Conservation (phyloP, 2,797 vertebrate species). For the Brachyalestes nurse region DNA sequence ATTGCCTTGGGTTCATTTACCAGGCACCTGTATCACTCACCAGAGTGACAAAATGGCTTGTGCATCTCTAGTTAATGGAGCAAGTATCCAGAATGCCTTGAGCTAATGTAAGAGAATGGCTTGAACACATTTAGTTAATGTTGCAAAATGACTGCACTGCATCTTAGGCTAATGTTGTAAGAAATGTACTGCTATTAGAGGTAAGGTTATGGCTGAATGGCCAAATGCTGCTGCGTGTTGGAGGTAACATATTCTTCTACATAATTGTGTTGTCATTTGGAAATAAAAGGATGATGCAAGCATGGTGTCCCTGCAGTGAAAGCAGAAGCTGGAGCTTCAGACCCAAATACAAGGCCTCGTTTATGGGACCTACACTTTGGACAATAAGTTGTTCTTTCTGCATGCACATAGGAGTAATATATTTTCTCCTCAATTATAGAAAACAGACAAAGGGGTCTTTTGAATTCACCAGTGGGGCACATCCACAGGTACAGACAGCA, state of each 20-base stretch:
- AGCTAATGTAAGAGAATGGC: slow-evolving; percentile 3
- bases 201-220: background rate
- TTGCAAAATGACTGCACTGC: background rate
- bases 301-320: slow-evolving; percentile 6
- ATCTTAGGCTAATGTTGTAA: background rate
- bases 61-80: slow-evolving; percentile 1
- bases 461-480: background rate
- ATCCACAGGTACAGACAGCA: slow-evolving; percentile 9
- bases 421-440: slow-evolving; percentile 12
- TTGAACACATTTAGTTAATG: background rate
- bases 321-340: slow-evolving; percentile 4
- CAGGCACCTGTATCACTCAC: slow-evolving; percentile 6
- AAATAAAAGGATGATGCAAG: slow-evolving; percentile 1
- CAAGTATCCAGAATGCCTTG: slow-evolving; percentile 3
- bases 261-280: background rate
- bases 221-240: background rate
- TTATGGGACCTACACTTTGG: slow-evolving; percentile 10
- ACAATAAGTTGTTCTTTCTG: background rate
- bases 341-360: background rate
- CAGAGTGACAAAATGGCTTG: background rate
- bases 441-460: slow-evolving; percentile 5
- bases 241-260: background rate
- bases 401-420: background rate
- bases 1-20: background rate
- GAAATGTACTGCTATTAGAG: background rate